Base-by-base conservation (phyloP, 2,888 invertebrate genomes). In the Exocentrus adspersus region DNA sequence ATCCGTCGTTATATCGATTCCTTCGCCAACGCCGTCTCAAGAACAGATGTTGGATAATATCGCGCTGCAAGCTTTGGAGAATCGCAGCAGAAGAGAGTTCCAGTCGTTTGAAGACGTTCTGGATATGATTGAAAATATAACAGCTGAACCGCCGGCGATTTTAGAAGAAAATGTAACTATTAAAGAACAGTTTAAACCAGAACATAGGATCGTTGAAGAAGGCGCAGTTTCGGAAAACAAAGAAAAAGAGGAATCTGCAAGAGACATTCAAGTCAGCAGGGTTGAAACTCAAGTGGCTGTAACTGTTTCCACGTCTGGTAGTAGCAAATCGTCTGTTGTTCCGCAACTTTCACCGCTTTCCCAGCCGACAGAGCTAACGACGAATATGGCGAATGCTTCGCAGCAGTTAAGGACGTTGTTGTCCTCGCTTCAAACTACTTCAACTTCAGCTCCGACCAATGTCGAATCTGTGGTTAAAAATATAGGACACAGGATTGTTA, bases 331-430 rank as follows among this genome's bases (percentile, higher is more conserved):
- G 21, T 84, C 87, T 0, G 84, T 86, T 0, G 85, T 89, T 50
- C 89, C 91, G 0, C 90, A 91, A 76, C 80, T 91, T 19, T 91
- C 91, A 0, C 91, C 91, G 0, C 78, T 91, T 1, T 90, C 90
- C 0, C 90, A 90, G 77, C 90, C 91, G 0, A 87, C 89, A 1
- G 90, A 91, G 77, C 81, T 91, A 50, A 90, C 90, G 10, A 88
- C 90, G 0, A 90, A 89, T 74, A 89, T 91, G 82, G 90, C 88
- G 0, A 91, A 89, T 75, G 90, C 88, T 0, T 89, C 90, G 0
- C 90, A 90, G 77, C 91, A 90, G 74, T 77, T 90, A 46, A 83
- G 90, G 30, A 88, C 88, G 3, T 85, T 91, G 50, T 84, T 91
- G 79, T 90, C 91, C 0, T 90, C 90, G 0, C 77, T 90, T 24